These are phyloP conservation scores for Tragopan temminckii DNA, from an alignment of 2,797 vertebrate genomes.

Conservation along the genomic window DNA sequence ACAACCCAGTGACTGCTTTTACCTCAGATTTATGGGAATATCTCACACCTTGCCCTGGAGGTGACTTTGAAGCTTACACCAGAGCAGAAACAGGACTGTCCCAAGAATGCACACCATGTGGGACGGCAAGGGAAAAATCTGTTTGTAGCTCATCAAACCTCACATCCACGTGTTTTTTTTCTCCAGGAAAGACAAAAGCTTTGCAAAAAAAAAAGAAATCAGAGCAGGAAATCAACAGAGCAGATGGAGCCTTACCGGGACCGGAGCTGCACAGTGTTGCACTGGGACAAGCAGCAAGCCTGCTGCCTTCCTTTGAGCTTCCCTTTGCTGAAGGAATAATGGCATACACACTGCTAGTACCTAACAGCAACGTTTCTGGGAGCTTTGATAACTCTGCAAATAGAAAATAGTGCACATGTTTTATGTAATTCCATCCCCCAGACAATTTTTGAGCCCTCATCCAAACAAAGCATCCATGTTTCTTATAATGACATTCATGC, in stretches of 20 bases:
- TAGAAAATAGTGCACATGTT: background rate
- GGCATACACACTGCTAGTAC: background rate
- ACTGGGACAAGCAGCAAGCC: background rate
- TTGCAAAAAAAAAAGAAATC: background rate
- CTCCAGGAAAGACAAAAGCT: background rate
- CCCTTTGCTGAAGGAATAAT: background rate
- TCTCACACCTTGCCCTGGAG: background rate
- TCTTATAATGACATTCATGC: background rate
- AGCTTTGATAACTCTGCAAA: constrained; percentile 29
- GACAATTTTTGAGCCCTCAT: background rate
- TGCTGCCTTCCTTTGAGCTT: background rate
- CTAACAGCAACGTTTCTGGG: constrained; percentile 23
- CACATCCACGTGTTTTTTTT: background rate
- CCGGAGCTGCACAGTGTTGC: background rate
- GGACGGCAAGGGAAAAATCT: background rate
- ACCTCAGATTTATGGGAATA: background rate
- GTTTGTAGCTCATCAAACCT: background rate
- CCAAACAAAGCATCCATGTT: background rate
- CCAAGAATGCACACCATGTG: background rate
- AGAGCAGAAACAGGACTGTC: background rate
- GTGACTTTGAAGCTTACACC: background rate
- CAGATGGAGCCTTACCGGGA: background rate
- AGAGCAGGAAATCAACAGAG: background rate
- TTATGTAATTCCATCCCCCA: background rate
- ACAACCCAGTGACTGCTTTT: background rate